Evolutionary conservation across 2,888 invertebrate genomes (phyloP).

Genomic region (Ectropis crepuscularia): DNA sequence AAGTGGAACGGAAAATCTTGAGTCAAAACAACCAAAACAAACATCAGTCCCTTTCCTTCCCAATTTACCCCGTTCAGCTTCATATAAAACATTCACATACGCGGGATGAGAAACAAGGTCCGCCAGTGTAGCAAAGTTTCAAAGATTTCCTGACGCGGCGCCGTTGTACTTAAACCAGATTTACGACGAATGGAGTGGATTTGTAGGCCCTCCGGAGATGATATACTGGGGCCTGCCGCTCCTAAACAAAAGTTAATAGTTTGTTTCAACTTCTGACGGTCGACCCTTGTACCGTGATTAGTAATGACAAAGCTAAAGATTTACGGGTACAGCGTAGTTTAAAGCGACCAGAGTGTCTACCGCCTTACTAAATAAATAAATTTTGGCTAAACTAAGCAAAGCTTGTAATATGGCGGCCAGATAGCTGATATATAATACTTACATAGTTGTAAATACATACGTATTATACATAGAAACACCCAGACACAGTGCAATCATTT

Average conservation of each 20-base stretch:
- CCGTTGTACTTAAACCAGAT: slow-evolving; percentile 46
- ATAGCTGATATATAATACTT: no score
- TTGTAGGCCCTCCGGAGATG: slow-evolving; percentile 55
- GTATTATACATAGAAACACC: no score
- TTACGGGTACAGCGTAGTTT: no score
- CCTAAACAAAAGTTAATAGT: slow-evolving; percentile 60
- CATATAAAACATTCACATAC: slow-evolving; percentile 28
- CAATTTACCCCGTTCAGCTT: slow-evolving; percentile 23
- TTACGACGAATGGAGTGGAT: slow-evolving; percentile 52
- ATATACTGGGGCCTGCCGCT: slow-evolving; percentile 49
- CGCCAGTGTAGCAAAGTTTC: slow-evolving; percentile 35
- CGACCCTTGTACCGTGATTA: slow-evolving; percentile 40
- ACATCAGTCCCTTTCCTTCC: slow-evolving; percentile 20
- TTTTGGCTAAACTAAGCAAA: no score
- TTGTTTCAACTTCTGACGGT: slow-evolving; percentile 43
- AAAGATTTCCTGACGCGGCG: slow-evolving; percentile 38
- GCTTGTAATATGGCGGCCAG: no score
- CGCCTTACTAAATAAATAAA: no score
- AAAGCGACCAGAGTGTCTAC: no score
- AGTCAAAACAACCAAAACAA: slow-evolving; percentile 5
- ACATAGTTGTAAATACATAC: no score
- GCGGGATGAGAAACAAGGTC: slow-evolving; percentile 25
- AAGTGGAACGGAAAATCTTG: no score
- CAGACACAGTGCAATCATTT: no score
- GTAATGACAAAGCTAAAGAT: no score